These are phyloP conservation scores for Drosophila mayri DNA, from an alignment of 1,140 invertebrate genomes.

Conservation along the genomic window DNA sequence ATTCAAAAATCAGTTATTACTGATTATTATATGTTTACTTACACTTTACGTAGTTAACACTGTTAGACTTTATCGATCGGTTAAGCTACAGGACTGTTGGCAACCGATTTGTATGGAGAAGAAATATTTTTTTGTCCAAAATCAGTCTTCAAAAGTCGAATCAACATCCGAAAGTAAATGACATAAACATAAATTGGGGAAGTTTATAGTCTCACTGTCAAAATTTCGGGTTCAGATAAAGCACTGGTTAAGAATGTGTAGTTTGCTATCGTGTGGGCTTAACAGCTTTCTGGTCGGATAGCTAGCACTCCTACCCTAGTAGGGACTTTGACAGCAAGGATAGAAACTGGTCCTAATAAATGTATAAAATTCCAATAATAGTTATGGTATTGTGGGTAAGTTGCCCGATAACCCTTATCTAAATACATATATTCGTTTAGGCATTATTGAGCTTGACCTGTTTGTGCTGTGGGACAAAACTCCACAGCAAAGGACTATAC, in stretches of 20 bases:
- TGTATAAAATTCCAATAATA: neutral
- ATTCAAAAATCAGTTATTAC: too few species aligned
- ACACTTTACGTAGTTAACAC: too few species aligned
- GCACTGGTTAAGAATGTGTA: neutral
- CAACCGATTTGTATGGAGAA: neutral
- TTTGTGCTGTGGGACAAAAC: conserved; percentile 38
- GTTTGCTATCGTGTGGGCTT: neutral
- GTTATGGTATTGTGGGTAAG: neutral
- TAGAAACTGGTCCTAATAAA: neutral
- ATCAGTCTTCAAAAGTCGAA: too few species aligned
- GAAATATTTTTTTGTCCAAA: too few species aligned
- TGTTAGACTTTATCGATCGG: too few species aligned
- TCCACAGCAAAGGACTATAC: conserved; percentile 10
- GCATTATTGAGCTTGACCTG: conserved; percentile 4
- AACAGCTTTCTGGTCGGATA: neutral
- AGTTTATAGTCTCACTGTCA: neutral
- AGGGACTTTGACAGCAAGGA: neutral
- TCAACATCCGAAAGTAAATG: too few species aligned
- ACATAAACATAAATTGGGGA: too few species aligned
- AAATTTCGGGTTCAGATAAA: neutral
- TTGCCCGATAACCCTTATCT: neutral
- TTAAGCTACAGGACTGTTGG: too few species aligned
- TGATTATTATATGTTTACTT: too few species aligned
- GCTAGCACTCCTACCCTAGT: neutral
- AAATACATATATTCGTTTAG: neutral